Conservation (phyloP, 2,888 invertebrate genomes). For the Hypomecis punctinalis region DNA sequence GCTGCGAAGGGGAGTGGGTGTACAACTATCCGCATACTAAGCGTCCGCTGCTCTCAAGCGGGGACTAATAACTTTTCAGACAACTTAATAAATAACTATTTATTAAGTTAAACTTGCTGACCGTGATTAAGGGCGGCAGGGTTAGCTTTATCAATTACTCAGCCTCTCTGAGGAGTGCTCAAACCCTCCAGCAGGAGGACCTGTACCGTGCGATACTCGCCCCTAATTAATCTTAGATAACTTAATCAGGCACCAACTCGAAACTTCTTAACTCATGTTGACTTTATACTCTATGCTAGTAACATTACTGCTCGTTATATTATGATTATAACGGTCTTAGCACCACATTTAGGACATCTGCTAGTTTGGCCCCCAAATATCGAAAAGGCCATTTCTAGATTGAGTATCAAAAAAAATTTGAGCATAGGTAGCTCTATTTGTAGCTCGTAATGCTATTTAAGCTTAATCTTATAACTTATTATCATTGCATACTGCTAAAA, state of each 20-base stretch:
- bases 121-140: constrained; percentile 68
- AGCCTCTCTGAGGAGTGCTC: constrained; percentile 60
- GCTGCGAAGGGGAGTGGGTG: constrained; percentile 23
- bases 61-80: constrained; percentile 56
- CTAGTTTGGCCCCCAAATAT: too few relatives aligned
- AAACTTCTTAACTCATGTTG: constrained; percentile 39
- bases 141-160: constrained; percentile 78
- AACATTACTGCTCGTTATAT: not conserved
- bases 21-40: constrained; percentile 33
- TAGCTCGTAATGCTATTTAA: too few relatives aligned
- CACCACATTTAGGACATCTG: too few relatives aligned
- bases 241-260: constrained; percentile 65
- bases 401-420: too few relatives aligned
- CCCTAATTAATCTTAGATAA: constrained; percentile 74
- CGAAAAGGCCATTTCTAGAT: too few relatives aligned
- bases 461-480: too few relatives aligned
- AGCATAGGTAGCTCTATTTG: too few relatives aligned
- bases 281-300: not conserved
- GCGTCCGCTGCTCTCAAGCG: constrained; percentile 34
- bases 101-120: constrained; percentile 64
- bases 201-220: constrained; percentile 52
- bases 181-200: constrained; percentile 44
- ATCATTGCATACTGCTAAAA: too few relatives aligned
- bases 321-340: too few relatives aligned
- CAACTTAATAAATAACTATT: constrained; percentile 65